phyloP scores from a whole-genome alignment of 1,140 invertebrate genomes.

The Bombus huntii region DNA sequence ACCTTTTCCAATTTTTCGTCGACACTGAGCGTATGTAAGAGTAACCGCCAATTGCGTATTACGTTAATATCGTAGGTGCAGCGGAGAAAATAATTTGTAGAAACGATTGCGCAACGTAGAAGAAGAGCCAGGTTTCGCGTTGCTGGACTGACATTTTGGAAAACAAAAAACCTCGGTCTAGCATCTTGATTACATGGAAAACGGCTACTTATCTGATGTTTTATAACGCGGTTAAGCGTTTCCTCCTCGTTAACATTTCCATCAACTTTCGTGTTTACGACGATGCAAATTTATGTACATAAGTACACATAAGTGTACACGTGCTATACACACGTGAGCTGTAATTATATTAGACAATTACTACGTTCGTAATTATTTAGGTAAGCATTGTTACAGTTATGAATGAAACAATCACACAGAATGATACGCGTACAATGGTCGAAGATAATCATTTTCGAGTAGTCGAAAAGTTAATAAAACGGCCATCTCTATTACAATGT shows the following conservation, averaged over 20 bases:
- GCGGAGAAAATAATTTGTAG: too few relatives aligned
- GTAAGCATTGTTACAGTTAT: neutral
- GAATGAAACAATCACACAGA: neutral
- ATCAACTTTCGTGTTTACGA: neutral
- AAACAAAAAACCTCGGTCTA: neutral
- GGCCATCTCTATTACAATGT: too few relatives aligned
- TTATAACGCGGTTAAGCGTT: neutral
- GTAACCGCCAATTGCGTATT: too few relatives aligned
- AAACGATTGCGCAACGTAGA: neutral
- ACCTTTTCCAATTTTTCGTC: too few relatives aligned
- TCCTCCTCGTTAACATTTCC: neutral
- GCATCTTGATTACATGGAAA: neutral
- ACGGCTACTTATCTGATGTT: neutral
- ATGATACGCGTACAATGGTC: neutral
- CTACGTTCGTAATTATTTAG: neutral
- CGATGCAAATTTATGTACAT: too few relatives aligned
- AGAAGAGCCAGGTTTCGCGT: neutral
- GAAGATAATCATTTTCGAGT: too few relatives aligned
- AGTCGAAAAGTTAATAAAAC: too few relatives aligned
- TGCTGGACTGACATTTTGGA: neutral
- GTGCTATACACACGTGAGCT: too few relatives aligned
- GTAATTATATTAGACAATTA: neutral
- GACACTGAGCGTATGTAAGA: too few relatives aligned
- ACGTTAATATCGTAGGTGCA: neutral
- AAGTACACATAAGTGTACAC: too few relatives aligned